Evolutionary conservation across 2,113 vertebrate species (phyloP).

Genomic region (Paracyprichromis sp.): DNA sequence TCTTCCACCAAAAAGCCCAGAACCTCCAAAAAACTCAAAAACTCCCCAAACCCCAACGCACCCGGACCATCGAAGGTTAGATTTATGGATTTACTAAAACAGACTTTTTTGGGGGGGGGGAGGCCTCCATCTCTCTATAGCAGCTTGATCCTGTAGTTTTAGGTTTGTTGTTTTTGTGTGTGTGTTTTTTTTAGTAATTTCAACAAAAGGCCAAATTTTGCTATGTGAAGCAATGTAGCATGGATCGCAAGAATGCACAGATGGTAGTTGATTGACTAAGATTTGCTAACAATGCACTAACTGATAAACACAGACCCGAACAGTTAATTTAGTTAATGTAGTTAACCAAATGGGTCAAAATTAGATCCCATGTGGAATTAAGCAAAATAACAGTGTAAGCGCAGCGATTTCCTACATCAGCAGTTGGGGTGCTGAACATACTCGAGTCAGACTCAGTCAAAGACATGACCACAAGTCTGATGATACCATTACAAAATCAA

Average conservation of each 20-base stretch:
- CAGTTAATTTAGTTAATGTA: background rate
- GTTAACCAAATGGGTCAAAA: background rate
- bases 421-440: background rate
- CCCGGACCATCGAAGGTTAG: background rate
- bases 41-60: background rate
- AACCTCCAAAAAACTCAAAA: background rate
- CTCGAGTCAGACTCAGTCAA: background rate
- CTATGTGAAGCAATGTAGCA: background rate
- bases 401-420: background rate
- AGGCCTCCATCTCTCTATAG: background rate
- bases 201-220: background rate
- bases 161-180: background rate
- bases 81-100: background rate
- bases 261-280: background rate
- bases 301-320: background rate
- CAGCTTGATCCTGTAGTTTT: background rate
- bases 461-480: background rate
- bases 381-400: background rate
- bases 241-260: background rate
- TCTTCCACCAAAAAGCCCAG: background rate
- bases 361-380: background rate
- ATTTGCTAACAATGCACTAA: background rate
- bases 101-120: rapidly evolving
- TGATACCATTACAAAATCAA: background rate
- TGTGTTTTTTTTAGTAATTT: background rate